Percentiles rank a stretch among this genome's conserved stretches.
Conservation (phyloP, 2,113 vertebrate genomes). For the Actinemys pallida region DNA sequence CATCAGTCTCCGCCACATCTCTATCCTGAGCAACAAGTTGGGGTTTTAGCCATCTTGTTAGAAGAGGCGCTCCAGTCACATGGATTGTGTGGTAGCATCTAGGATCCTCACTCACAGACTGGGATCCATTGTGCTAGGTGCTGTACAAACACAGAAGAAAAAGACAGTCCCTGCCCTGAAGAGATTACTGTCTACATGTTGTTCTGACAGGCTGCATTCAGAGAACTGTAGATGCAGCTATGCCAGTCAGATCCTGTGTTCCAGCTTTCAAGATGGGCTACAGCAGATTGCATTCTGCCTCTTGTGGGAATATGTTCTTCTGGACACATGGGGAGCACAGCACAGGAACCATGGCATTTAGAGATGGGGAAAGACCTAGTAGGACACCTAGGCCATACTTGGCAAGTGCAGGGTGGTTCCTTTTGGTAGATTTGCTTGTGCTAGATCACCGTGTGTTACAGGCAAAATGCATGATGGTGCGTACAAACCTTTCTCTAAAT, state of each 20-base stretch:
- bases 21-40: no score
- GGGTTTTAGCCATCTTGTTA: no score
- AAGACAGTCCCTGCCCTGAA: neutral
- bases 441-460: neutral
- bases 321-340: neutral
- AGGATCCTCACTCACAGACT: neutral
- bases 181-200: neutral
- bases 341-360: neutral
- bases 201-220: neutral
- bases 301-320: neutral
- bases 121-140: neutral
- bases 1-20: no score
- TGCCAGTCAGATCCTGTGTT: neutral
- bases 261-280: neutral
- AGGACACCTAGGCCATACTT: neutral
- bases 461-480: neutral
- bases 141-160: neutral
- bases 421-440: neutral
- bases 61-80: no score
- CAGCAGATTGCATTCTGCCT: neutral
- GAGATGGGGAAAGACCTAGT: neutral
- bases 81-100: neutral
- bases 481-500: neutral
- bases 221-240: neutral
- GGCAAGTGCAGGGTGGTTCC: neutral